Evolutionary conservation across 1,140 invertebrate genomes (phyloP).

Genomic region (Cataglyphis hispanica): DNA sequence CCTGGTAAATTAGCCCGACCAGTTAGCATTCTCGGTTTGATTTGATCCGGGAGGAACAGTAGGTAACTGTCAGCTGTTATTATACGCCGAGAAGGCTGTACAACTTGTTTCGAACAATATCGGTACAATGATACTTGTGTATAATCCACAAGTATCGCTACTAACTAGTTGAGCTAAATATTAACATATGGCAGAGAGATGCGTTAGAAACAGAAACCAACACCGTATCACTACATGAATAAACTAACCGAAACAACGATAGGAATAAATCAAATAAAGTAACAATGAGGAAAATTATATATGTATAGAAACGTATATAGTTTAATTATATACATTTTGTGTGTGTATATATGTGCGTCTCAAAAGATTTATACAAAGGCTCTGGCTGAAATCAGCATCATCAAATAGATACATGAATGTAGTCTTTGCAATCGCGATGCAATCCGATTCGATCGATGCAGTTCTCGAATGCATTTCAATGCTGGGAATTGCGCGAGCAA

Average conservation of each 20-base stretch:
- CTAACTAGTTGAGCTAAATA: background rate
- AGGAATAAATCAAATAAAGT: background rate
- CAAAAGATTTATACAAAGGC: too few species aligned
- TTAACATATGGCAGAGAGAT: background rate
- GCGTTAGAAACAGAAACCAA: background rate
- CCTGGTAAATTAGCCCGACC: conserved; percentile 26
- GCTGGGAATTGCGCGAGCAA: background rate
- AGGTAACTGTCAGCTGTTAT: background rate
- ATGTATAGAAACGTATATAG: background rate
- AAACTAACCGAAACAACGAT: background rate
- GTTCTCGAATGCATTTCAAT: too few species aligned
- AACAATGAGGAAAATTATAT: background rate
- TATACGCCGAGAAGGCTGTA: background rate
- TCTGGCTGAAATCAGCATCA: too few species aligned
- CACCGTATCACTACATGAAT: background rate
- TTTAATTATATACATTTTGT: background rate
- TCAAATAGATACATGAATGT: background rate
- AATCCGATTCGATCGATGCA: conserved; percentile 6
- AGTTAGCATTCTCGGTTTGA: background rate
- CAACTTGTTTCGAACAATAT: background rate
- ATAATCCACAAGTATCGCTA: background rate
- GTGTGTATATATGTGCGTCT: too few species aligned
- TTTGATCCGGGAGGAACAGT: background rate
- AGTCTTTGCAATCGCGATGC: background rate
- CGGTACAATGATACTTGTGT: background rate